A percentile compares a stretch with the other conserved stretches of the same genome.
Evolutionary conservation across 1,140 invertebrate species (phyloP).

Genomic region (Latrodectus geometricus): DNA sequence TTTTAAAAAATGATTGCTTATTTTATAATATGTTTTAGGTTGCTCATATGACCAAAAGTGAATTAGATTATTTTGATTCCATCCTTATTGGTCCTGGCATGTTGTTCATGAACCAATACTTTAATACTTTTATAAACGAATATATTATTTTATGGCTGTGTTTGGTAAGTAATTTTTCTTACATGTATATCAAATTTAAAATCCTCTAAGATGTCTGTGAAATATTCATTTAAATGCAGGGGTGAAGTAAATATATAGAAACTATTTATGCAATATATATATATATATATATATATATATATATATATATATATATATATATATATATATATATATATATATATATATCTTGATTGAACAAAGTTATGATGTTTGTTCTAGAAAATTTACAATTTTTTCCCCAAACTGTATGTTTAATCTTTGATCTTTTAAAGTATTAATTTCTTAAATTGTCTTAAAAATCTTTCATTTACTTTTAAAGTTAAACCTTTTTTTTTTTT

Average conservation of each 20-base stretch:
- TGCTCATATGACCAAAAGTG: slow-evolving; percentile 98
- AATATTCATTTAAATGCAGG: background rate
- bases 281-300: background rate
- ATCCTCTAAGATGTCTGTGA: background rate
- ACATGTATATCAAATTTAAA: background rate
- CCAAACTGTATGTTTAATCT: too few species aligned
- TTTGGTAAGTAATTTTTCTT: slow-evolving; percentile 76
- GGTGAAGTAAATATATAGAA: background rate
- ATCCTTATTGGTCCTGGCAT: slow-evolving; percentile 90
- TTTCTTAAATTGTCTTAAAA: too few species aligned
- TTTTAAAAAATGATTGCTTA: background rate
- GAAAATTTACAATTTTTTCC: too few species aligned
- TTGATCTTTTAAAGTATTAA: too few species aligned
- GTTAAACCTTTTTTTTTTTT: background rate
- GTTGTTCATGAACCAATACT: slow-evolving; percentile 98
- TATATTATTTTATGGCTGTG: slow-evolving; percentile 90
- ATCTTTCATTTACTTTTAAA: too few species aligned
- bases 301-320: too few species aligned
- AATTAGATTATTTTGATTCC: slow-evolving; percentile 96
- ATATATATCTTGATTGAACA: too few species aligned
- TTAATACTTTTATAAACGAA: slow-evolving; percentile 92
- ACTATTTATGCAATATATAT: background rate
- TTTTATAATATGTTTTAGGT: slow-evolving; percentile 77
- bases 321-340: too few species aligned
- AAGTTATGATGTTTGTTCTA: too few species aligned